Base-by-base conservation (phyloP, 2,113 vertebrate species). In the Fregetta grallaria region DNA sequence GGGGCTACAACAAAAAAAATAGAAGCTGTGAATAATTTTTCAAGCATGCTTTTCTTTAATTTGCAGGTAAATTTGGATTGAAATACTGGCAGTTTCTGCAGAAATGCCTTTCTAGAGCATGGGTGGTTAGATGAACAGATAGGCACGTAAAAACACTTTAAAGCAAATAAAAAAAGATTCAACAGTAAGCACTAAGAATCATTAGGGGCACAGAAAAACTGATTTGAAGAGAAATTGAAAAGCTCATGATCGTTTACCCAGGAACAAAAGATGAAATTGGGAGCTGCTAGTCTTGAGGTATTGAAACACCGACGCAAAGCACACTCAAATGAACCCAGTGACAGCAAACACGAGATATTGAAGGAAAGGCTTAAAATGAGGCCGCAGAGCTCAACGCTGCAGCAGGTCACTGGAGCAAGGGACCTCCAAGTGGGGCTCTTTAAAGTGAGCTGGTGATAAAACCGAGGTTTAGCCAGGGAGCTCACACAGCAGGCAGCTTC, bases 401-500 rank as follows among this genome's bases (percentile, higher is more conserved):
- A 34, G 29, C 2, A 2, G n/a, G 62, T 49, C 3, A 0, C 63
- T 79, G 63, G 49, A 52, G 27, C 38, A 50, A 30, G 45, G 29
- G 17, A 38, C 42, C 27, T 71, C 38, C 16, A 19, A 13, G 38
- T 4, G 7, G 15, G 11, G 27, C 3, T 77, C 45, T 87, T 55
- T 27, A 2, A 38, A 53, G 40, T 36, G 59, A 72, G 27, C n/a
- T 88, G 25, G 23, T 50, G 19, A n/a, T 32, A 67, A 81, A 55
- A 36, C 21, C 0, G 0, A 15, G 25, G 12, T n/a, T n/a, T 47
- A 34, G 38, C 15, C 1, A 1, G n/a, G n/a, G 12, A 30, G 34
- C 27, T 81, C 23, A 9, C 11, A 4, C 47, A 44, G 36, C 10
- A 34, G 18, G 14, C n/a, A 61, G 25, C 34, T 81, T 82, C 53